Base-by-base conservation (phyloP, 2,113 vertebrate genomes). In the Ceyx melanurus region DNA sequence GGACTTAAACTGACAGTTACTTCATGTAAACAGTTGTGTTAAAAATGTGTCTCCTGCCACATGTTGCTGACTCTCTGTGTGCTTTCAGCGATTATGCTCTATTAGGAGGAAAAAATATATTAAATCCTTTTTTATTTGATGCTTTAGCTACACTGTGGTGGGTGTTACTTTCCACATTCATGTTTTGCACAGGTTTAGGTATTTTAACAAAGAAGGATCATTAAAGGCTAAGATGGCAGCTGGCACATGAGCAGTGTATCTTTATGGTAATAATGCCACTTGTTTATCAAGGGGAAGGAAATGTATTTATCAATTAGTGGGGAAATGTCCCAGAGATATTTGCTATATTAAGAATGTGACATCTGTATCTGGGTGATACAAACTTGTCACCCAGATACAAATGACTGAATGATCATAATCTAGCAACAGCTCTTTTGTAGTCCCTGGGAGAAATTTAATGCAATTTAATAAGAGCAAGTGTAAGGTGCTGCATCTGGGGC, bases 1-100 rank as follows among this genome's bases (percentile, higher is more conserved):
- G 62, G 53, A 73, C 58, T 89, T 74, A 90, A 94, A 92, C 85
- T 92, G 94, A 84, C 92, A 89, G 76, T 89, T 90, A 81, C 72
- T 92, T 91, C 6, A 0, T 73, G 71, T 75, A 70, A 96, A 93
- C 70, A 91, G 37, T 42, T 73, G 62, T 64, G 75, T 84, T 93
- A 58, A 92, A 95, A 84, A 82, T 58, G 74, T 62, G 65, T 43
- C 23, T 91, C 20, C 88, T 94, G 82, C 77, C 93, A 95, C 91
- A 58, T 90, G 83, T 88, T 84, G 15, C 88, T 95, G 94, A 83
- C 58, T 89, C 9, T 35, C 54, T n/a, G 71, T 86, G 71, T 82
- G 29, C 51, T 91, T 82, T 84, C 81, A 76, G 77, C 5, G 0
- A 4, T 90, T 84, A 33, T 29, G 10, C 58, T 76, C 58, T 56